A percentile compares a stretch with the other conserved stretches of the same genome.
Evolutionary conservation across 1,140 invertebrate species (phyloP).

Genomic region (Drosophila hydei): DNA sequence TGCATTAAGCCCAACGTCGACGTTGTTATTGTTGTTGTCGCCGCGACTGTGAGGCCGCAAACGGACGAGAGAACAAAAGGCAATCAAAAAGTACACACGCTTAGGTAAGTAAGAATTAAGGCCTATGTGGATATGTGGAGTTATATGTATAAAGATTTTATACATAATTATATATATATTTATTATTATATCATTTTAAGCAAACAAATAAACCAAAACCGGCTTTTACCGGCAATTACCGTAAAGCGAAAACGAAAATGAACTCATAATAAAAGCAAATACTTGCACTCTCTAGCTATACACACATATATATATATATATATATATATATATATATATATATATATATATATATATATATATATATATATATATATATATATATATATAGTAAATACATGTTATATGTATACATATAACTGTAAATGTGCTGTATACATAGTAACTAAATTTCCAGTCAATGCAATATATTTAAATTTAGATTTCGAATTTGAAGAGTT

Average conservation of each 20-base stretch:
- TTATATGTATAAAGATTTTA: neutral
- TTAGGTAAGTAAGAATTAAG: conserved; percentile 51
- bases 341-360: neutral
- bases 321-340: neutral
- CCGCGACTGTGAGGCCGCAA: conserved; percentile 38
- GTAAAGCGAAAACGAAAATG: conserved; percentile 44
- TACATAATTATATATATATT: conserved; percentile 5
- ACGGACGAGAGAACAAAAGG: conserved; percentile 49
- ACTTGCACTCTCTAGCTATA: neutral
- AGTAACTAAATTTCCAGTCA: conserved; percentile 20
- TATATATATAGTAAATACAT: neutral
- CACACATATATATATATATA: conserved; percentile 28
- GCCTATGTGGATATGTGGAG: neutral
- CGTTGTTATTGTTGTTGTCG: conserved; percentile 61
- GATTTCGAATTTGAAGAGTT: conserved; percentile 41
- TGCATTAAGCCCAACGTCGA: conserved; percentile 46
- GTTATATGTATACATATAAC: neutral
- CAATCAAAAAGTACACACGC: conserved; percentile 44
- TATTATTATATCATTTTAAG: conserved; percentile 18
- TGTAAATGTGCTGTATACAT: neutral
- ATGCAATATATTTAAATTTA: conserved; percentile 14
- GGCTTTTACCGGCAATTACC: conserved; percentile 63
- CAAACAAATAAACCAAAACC: conserved; percentile 32
- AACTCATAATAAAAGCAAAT: conserved; percentile 41
- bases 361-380: neutral